A percentile compares a stretch with the other conserved stretches of the same genome.
Evolutionary conservation across 2,113 vertebrate genomes (phyloP).

Genomic region (Canis aureus): DNA sequence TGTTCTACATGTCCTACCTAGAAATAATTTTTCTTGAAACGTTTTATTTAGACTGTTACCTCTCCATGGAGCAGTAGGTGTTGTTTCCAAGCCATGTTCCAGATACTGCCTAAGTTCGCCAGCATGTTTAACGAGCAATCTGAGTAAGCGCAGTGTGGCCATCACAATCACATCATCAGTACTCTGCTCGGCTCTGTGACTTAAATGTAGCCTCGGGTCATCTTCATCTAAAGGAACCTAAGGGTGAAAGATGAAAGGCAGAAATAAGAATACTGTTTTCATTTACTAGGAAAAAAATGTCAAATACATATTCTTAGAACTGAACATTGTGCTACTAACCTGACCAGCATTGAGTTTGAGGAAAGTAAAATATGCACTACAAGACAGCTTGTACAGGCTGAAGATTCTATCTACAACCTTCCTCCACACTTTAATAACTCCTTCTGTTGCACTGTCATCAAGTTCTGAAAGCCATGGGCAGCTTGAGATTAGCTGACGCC

Average conservation of each 20-base stretch:
- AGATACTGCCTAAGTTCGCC: conserved; percentile 97
- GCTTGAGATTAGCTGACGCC: conserved; percentile 94
- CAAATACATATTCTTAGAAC: background rate
- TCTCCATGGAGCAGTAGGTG: conserved; percentile 98
- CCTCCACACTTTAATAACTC: conserved; percentile 96
- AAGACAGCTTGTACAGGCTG: conserved; percentile 97
- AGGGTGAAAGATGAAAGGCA: background rate
- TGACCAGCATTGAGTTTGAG: conserved; percentile 98
- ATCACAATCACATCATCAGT: conserved; percentile 98
- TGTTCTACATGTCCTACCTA: background rate
- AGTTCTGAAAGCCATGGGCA: conserved; percentile 97
- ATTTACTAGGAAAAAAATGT: background rate
- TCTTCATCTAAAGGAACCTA: conserved; percentile 95
- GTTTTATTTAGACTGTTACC: conserved; percentile 83
- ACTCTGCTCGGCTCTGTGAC: conserved; percentile 93
- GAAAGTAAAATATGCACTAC: conserved; percentile 98
- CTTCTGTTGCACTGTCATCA: conserved; percentile 94
- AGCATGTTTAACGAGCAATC: conserved; percentile 97
- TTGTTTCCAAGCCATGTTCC: conserved; percentile 96
- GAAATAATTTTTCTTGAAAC: background rate
- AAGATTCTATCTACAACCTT: conserved; percentile 98
- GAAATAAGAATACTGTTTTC: background rate
- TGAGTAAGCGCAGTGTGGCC: conserved; percentile 95
- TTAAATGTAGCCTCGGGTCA: conserved; percentile 93
- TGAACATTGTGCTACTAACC: conserved; percentile 84